Percentiles rank a stretch among this genome's conserved stretches.
phyloP scores from a whole-genome alignment of 2,888 invertebrate species.

The Diarsia mendica region DNA sequence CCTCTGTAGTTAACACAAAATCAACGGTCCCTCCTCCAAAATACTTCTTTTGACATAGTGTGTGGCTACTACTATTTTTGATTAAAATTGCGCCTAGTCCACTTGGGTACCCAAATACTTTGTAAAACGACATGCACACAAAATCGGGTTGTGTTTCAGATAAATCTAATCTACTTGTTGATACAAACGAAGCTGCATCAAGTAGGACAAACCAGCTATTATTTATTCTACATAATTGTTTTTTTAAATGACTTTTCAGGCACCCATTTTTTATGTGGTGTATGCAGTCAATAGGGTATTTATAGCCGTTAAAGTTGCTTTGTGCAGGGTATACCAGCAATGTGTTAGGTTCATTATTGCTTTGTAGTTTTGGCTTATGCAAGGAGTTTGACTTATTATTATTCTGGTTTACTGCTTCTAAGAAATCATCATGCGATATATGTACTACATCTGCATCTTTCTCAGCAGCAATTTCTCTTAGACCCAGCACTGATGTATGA shows the following conservation, averaged over 20 bases:
- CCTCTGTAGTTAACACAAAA: conserved; percentile 93
- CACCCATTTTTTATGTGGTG: conserved; percentile 91
- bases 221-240: conserved; percentile 80
- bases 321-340: conserved; percentile 97
- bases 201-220: conserved; percentile 94
- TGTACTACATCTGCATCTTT: conserved; percentile 89
- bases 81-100: conserved; percentile 97
- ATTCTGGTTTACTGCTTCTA: conserved; percentile 74
- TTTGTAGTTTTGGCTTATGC: conserved; percentile 68
- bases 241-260: conserved; percentile 83
- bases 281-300: conserved; percentile 95
- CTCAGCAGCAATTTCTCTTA: conserved; percentile 93
- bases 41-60: conserved; percentile 92
- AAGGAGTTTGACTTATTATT: conserved; percentile 54
- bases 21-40: conserved; percentile 99
- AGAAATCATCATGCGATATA: conserved; percentile 90
- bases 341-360: conserved; percentile 75
- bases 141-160: conserved; percentile 95
- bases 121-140: conserved; percentile 98
- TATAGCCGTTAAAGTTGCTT: conserved; percentile 98
- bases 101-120: conserved; percentile 98
- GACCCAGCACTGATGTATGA: conserved; percentile 98
- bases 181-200: conserved; percentile 96
- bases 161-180: conserved; percentile 95
- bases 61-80: conserved; percentile 90